Evolutionary conservation across 2,797 vertebrate genomes (phyloP), one percentile per base, ranked within the genome.

Genomic region (Knipowitschia caucasica): DNA sequence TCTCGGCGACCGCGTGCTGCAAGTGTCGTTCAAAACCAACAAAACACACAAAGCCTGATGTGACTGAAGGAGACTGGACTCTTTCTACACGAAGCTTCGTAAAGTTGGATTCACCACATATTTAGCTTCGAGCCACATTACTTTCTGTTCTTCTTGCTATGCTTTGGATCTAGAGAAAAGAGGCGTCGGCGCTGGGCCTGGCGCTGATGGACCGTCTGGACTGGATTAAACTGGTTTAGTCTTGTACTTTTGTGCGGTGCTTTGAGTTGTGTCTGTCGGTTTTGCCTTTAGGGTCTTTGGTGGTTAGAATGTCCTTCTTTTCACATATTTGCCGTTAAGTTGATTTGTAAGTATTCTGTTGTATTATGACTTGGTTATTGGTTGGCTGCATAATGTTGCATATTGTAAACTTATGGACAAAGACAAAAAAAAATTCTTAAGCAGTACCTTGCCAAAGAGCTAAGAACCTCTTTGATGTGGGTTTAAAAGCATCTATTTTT

Each of bases 1-100:
- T 89, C 91, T 99, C 91, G 97, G 97, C 75, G 97, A 99, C 91
- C 92, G 96, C 71, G 97, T 99, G 90, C 90, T 99, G 90, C 97
- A 99, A 93, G 97, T 99, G 91, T 99, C 97, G 89, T 99, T 99
- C 94, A 99, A 99, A 93, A 99, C 96, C 91, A 99, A 95, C 94
- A 99, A 99, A 93, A 95, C 96, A 89, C 97, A 99, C 93, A 99
- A 99, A 89, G 98, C 97, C 93, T 99, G 96, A 99, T 91, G 90
- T 74, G 71, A 77, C 89, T 90, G 88, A 88, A 75, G 59, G 44
- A 64, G 80, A 76, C 81, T 64, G 73, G 70, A 82, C 82, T 72
- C 92, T 94, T 95, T 94, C 86, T 93, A 93, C 91, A 82, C 91
- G 92, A 91, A 91, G 92, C 91, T 95, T 94, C 95, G 93, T 94